Conservation (phyloP, 2,888 invertebrate genomes). For the Drosophila atripex region DNA sequence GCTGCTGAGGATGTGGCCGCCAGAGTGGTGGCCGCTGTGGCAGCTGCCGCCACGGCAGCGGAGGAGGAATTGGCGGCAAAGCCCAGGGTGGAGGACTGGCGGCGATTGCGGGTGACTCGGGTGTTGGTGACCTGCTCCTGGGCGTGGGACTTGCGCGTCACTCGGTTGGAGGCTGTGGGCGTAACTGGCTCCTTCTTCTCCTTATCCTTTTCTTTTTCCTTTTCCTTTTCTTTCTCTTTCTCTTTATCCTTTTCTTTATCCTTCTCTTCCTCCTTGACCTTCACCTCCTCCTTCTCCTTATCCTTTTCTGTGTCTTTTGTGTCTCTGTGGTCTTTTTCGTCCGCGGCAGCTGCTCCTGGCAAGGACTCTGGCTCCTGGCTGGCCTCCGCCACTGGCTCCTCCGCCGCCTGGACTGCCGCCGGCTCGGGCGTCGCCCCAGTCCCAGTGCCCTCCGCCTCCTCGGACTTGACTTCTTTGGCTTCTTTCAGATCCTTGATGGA, state of each 20-base stretch:
- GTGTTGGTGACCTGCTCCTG: constrained; percentile 78
- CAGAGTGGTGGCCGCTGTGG: constrained; percentile 14
- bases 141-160: constrained; percentile 81
- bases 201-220: constrained; percentile 45
- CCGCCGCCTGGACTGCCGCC: constrained; percentile 27
- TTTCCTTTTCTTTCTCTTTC: constrained; percentile 20
- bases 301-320: constrained; percentile 54
- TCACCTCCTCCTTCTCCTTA: constrained; percentile 18
- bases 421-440: not conserved
- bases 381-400: constrained; percentile 52
- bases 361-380: constrained; percentile 32
- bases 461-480: constrained; percentile 58
- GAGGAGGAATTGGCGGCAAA: constrained; percentile 22
- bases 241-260: constrained; percentile 26
- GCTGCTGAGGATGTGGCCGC: constrained; percentile 40
- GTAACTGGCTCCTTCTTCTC: constrained; percentile 38
- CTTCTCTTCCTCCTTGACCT: constrained; percentile 39
- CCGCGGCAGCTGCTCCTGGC: constrained; percentile 12
- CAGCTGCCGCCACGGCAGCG: constrained; percentile 35
- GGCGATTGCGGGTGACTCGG: constrained; percentile 80
- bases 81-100: constrained; percentile 57
- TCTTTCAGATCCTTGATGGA: constrained; percentile 74
- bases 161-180: constrained; percentile 68
- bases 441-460: constrained; percentile 16
- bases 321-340: constrained; percentile 47